Percentiles rank a stretch among this genome's conserved stretches.
These are phyloP conservation scores for Eudasyphora cyanicolor DNA, from an alignment of 2,888 invertebrate species.

Conservation along the genomic window DNA sequence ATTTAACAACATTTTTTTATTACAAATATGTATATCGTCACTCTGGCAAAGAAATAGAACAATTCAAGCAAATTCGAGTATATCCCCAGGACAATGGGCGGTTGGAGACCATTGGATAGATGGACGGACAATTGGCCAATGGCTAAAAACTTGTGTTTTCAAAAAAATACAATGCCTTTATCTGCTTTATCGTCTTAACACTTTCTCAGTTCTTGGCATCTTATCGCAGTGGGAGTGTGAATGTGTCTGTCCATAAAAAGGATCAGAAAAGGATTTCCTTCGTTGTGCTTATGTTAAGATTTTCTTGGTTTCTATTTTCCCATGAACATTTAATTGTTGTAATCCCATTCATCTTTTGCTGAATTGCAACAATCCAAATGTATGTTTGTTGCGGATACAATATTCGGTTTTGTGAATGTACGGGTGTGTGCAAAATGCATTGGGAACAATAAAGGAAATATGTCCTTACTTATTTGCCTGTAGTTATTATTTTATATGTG, in stretches of 20 bases:
- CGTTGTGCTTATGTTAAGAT: neutral
- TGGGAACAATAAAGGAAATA: constrained; percentile 1
- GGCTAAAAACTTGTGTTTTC: constrained; percentile 31
- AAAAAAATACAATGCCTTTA: constrained; percentile 2
- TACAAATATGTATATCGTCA: too few species aligned
- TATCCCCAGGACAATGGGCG: constrained; percentile 41
- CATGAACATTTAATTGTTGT: constrained; percentile 24
- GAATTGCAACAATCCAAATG: constrained; percentile 22
- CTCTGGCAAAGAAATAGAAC: neutral
- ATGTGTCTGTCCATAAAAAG: neutral
- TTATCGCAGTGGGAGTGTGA: neutral
- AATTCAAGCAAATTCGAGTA: neutral
- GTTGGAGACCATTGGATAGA: too few species aligned
- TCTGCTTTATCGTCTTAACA: constrained; percentile 29
- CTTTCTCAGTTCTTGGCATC: constrained; percentile 2
- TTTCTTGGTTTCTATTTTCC: neutral
- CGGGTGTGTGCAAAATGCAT: neutral
- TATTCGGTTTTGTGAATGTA: neutral
- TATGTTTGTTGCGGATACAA: neutral
- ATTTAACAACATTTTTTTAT: neutral
- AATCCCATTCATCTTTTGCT: constrained; percentile 2
- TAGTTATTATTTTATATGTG: constrained; percentile 34
- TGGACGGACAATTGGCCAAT: constrained; percentile 46
- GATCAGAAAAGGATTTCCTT: constrained; percentile 14
- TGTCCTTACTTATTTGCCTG: constrained; percentile 21